Evolutionary conservation across 2,797 vertebrate species (phyloP), one percentile per base, ranked within the genome.

Genomic region (Coracias cyanogaster): DNA sequence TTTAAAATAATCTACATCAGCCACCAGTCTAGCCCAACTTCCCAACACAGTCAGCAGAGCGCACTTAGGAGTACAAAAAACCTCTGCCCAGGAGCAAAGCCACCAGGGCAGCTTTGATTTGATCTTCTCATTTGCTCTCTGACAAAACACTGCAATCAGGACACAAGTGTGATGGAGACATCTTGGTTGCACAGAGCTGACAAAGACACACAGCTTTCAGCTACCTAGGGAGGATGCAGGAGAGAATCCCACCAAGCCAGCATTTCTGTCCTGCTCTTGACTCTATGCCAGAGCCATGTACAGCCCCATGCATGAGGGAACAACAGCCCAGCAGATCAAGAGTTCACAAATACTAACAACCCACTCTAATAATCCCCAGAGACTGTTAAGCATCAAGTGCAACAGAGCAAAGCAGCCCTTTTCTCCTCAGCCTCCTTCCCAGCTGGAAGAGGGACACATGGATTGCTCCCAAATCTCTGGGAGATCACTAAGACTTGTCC

Each of bases 271-370:
- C n/a, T 82, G 41, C 21, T 43, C 15, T 31, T 24, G 51, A 28
- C 19, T 51, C 62, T 3, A 1, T 25, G 12, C 4, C 1, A 29
- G 28, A 77, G 31, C 1, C 0, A 4, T 22, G 14, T 3, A 33
- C 13, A 79, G 43, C 39, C 29, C 52, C 19, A 31, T 8, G 15
- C 33, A 19, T 39, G 31, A 16, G 13, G 7, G 6, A 74, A 12
- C 2, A 12, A 31, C 37, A 91, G 33, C 69, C 74, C 60, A 37
- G 67, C 39, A 88, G 39, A 39, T 9, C 20, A 15, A 64, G n/a
- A 71, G 21, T 29, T 55, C 31, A 57, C 20, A 52, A 85, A 25
- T 57, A 71, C 41, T 6, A 14, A 72, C 46, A 72, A 45, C 11
- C 24, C 41, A 28, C 31, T 43, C 8, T 3, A 65, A 57, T 3